A percentile compares a stretch with the other conserved stretches of the same genome.
Conservation (phyloP, 2,797 vertebrate species). For the Pseudochirops corinnae region DNA sequence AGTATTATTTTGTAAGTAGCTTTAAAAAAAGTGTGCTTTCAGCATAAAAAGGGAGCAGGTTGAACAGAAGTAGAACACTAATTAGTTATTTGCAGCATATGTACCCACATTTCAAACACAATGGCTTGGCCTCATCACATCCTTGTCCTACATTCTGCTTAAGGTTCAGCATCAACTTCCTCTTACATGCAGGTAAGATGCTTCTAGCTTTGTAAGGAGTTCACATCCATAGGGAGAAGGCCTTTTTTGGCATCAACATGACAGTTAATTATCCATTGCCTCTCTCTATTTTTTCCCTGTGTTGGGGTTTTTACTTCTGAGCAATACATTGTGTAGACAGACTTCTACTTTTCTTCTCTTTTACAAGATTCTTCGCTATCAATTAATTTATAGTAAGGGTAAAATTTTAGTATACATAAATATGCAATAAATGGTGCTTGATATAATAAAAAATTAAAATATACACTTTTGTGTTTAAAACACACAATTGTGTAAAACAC, state of each 20-base stretch:
- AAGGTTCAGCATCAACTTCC: slow-evolving; percentile 49
- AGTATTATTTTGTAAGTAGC: slow-evolving; percentile 8
- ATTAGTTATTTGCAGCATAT: slow-evolving; percentile 48
- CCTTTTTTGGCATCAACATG: slow-evolving; percentile 39
- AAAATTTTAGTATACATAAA: neutral
- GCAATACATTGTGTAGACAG: neutral
- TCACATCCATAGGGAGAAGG: slow-evolving; percentile 58
- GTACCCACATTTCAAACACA: slow-evolving; percentile 35
- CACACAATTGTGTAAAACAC: no score
- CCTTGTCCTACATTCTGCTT: slow-evolving; percentile 63
- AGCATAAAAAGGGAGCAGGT: slow-evolving; percentile 27
- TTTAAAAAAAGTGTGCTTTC: neutral
- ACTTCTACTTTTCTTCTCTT: slow-evolving; percentile 13
- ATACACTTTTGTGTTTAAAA: no score
- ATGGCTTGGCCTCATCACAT: neutral
- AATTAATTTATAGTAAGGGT: neutral
- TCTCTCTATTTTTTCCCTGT: neutral
- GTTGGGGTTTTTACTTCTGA: neutral
- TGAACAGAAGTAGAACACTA: slow-evolving; percentile 49
- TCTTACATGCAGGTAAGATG: slow-evolving; percentile 67
- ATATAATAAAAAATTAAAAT: neutral
- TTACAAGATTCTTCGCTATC: neutral
- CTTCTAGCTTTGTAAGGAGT: slow-evolving; percentile 17
- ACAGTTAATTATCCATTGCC: slow-evolving; percentile 14
- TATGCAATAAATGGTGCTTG: neutral